Conservation (phyloP, 2,113 vertebrate genomes). For the Microcebus lehilahytsara region DNA sequence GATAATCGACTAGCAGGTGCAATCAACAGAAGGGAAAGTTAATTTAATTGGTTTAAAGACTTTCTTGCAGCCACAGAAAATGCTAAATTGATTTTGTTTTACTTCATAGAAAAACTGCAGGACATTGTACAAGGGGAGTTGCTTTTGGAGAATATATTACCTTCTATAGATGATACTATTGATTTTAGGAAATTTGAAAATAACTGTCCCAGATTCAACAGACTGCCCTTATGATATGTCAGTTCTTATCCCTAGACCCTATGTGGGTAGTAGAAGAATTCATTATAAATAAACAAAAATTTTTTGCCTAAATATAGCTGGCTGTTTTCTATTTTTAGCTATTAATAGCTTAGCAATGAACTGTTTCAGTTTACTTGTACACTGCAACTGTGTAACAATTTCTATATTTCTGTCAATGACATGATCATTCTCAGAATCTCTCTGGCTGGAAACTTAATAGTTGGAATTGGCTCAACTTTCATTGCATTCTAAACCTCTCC, state of each 20-base stretch:
- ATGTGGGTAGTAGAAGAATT: not conserved
- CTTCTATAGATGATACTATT: not conserved
- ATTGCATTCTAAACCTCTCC: not conserved
- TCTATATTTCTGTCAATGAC: not conserved
- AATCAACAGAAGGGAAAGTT: conserved; percentile 10
- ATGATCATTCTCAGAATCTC: not conserved
- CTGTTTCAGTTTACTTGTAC: not conserved
- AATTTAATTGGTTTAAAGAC: conserved; percentile 64
- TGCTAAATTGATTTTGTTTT: conserved; percentile 63
- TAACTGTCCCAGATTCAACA: not conserved
- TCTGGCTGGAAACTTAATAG: not conserved
- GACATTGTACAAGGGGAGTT: not conserved
- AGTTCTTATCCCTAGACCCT: not conserved
- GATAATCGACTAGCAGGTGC: not conserved
- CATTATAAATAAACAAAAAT: not conserved
- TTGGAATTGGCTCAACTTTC: not conserved
- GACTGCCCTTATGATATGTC: not conserved
- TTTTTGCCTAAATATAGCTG: not conserved
- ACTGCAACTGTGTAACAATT: not conserved
- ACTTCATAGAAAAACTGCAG: conserved; percentile 34
- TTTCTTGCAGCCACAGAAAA: conserved; percentile 40
- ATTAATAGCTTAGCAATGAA: not conserved
- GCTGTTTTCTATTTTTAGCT: not conserved
- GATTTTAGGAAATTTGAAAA: conserved; percentile 39
- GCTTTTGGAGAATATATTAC: conserved; percentile 42